Percentiles rank a stretch among this genome's conserved stretches.
These are phyloP conservation scores for Acanthacorydalis orientalis DNA, from an alignment of 2,888 invertebrate species.

Conservation along the genomic window DNA sequence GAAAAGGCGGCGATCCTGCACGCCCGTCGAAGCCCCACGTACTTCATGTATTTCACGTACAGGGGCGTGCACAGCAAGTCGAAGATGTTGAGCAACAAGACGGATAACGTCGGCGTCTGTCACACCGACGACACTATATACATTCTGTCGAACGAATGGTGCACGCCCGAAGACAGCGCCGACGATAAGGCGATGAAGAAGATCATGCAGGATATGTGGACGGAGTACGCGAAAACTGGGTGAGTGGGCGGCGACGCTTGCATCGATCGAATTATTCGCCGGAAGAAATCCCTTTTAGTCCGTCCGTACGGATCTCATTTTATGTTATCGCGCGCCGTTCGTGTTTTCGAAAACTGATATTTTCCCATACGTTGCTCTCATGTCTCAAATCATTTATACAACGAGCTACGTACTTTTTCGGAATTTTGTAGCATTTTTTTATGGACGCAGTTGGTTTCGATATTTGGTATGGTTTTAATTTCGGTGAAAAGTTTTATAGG, in stretches of 20 bases:
- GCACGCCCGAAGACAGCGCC: constrained; percentile 19
- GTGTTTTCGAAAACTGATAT: no score
- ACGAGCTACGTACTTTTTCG: no score
- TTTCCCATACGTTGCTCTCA: no score
- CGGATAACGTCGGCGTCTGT: constrained; percentile 32
- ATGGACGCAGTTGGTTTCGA: no score
- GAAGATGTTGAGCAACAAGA: constrained; percentile 1
- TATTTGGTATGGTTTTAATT: no score
- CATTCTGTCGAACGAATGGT: constrained; percentile 26
- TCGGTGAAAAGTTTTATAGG: no score
- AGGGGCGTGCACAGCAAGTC: constrained; percentile 24
- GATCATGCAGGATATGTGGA: constrained; percentile 33
- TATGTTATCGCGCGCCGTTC: no score
- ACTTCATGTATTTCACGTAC: constrained; percentile 46
- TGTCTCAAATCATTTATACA: no score
- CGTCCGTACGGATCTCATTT: background rate
- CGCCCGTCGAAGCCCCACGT: constrained; percentile 40
- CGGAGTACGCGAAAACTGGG: constrained; percentile 41
- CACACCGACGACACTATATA: constrained; percentile 43
- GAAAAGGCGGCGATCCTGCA: constrained; percentile 42
- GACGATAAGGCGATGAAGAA: constrained; percentile 35
- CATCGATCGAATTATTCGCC: background rate
- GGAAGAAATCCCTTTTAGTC: background rate
- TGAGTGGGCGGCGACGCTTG: constrained; percentile 18
- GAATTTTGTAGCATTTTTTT: no score